Percentiles rank a stretch among this genome's conserved stretches.
phyloP scores from a whole-genome alignment of 2,888 invertebrate species.

The Watsonalla cultraria region DNA sequence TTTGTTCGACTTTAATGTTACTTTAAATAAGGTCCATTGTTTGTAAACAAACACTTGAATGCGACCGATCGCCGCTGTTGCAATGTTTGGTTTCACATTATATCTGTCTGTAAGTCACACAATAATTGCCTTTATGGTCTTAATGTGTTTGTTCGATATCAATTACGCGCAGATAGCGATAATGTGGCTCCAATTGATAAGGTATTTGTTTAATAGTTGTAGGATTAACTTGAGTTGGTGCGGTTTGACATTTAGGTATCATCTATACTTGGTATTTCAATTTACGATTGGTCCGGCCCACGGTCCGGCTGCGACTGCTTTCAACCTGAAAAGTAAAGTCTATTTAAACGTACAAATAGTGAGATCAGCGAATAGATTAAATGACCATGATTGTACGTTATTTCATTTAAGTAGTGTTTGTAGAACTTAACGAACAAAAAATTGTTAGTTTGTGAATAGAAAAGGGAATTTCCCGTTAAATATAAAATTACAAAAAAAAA shows the following conservation, averaged over 20 bases:
- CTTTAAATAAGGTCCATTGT: slow-evolving; percentile 43
- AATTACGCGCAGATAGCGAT: slow-evolving; percentile 62
- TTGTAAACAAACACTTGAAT: slow-evolving; percentile 29
- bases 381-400: not conserved
- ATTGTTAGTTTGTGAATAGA: too few relatives aligned
- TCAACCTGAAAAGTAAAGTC: slow-evolving; percentile 21
- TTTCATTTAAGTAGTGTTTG: not conserved
- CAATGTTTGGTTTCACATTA: slow-evolving; percentile 51
- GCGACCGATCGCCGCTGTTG: slow-evolving; percentile 34
- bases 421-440: not conserved
- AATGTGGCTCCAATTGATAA: slow-evolving; percentile 38
- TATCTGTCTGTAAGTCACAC: slow-evolving; percentile 38
- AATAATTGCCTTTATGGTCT: slow-evolving; percentile 49
- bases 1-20: slow-evolving; percentile 15
- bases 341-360: slow-evolving; percentile 16
- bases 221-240: slow-evolving; percentile 8
- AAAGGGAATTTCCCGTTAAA: too few relatives aligned
- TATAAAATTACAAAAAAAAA: too few relatives aligned
- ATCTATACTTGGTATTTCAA: not conserved
- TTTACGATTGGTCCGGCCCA: slow-evolving; percentile 6
- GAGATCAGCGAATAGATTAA: not conserved
- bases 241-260: not conserved
- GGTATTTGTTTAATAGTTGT: slow-evolving; percentile 24
- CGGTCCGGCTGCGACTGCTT: slow-evolving; percentile 18
- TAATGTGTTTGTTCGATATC: slow-evolving; percentile 68